Evolutionary conservation across 64 coral and sea anemone genomes (phyloP), one percentile per base, ranked within the genome.

Genomic region (Cladopsammia gracilis): DNA sequence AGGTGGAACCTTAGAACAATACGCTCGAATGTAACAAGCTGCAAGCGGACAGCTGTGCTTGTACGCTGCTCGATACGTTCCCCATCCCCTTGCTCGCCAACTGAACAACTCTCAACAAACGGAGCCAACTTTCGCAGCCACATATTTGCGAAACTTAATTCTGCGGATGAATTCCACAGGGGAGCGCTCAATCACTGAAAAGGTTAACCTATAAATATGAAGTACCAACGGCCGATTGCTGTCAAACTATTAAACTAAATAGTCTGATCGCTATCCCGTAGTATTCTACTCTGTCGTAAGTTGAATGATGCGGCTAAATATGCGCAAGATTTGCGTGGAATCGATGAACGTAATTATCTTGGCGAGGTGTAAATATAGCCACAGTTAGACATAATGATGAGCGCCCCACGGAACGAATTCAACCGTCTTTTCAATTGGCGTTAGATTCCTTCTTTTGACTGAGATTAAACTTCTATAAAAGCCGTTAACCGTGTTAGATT

Each of bases 1-100:
- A 90, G 76, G 76, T 79, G 76, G 80, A 84, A 84, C 18, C 56
- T 81, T 90, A 69, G 25, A 90, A 90, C 76, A 90, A 79, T 79
- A 75, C 86, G 53, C 45, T 75, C 51, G 86, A 62, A 74, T 65
- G 25, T 58, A 57, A 88, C 76, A 90, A 90, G 62, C 75, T 71
- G 76, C 76, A 80, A 18, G 7, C 20, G 64, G 78, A 79, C 78
- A 79, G 78, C 88, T 79, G 75, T 79, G 70, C 62, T 43, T 80
- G 48, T 70, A 13, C 68, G 64, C 46, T 78, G 65, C 20, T 90
- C 24, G 43, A 62, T 23, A 53, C 3, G 15, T 70, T 86, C 52
- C 83, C 61, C 64, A 61, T 53, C 50, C 47, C 34, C 62, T n/a
- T 77, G 50, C 20, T 5, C 18, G 58, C 58, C 19, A 83, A 62